A percentile compares a stretch with the other conserved stretches of the same genome.
These are phyloP conservation scores for Clarias platycephalus DNA, from an alignment of 2,797 vertebrate genomes.

Conservation along the genomic window DNA sequence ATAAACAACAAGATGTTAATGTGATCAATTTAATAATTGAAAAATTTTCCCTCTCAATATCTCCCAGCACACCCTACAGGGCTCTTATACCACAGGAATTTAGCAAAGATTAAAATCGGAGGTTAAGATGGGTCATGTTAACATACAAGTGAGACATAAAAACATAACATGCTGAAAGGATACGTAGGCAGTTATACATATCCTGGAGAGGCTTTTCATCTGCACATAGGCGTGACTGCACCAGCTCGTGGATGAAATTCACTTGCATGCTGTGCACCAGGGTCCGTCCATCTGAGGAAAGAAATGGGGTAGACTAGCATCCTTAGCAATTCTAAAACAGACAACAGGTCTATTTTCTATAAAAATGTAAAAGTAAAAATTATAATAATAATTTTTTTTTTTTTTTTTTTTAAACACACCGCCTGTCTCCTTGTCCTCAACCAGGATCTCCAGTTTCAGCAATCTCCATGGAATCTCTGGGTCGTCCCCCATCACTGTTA, in stretches of 20 bases:
- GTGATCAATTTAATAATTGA: background rate
- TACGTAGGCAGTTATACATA: conserved; percentile 99
- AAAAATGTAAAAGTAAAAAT: background rate
- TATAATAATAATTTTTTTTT: too few relatives aligned
- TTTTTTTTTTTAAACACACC: too few relatives aligned
- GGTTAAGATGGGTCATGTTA: background rate
- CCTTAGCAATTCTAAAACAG: background rate
- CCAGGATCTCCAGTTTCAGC: conserved; percentile 94
- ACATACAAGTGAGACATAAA: background rate
- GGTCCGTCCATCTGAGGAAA: conserved; percentile 85
- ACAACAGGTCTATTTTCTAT: background rate
- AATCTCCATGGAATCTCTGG: conserved; percentile 98
- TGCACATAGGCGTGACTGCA: conserved; percentile 96
- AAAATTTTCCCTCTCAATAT: background rate
- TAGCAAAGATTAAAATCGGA: background rate
- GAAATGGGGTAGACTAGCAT: background rate
- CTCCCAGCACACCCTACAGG: background rate
- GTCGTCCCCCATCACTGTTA: conserved; percentile 99
- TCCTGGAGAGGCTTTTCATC: conserved; percentile 98
- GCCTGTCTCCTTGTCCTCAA: conserved; percentile 98
- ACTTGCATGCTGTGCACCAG: conserved; percentile 98
- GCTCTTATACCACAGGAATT: background rate
- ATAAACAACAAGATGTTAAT: background rate
- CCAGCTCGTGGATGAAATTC: conserved; percentile 96
- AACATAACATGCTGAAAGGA: conserved; percentile 74